Conservation (phyloP, 2,113 vertebrate genomes). For the Triplophysa rosa region DNA sequence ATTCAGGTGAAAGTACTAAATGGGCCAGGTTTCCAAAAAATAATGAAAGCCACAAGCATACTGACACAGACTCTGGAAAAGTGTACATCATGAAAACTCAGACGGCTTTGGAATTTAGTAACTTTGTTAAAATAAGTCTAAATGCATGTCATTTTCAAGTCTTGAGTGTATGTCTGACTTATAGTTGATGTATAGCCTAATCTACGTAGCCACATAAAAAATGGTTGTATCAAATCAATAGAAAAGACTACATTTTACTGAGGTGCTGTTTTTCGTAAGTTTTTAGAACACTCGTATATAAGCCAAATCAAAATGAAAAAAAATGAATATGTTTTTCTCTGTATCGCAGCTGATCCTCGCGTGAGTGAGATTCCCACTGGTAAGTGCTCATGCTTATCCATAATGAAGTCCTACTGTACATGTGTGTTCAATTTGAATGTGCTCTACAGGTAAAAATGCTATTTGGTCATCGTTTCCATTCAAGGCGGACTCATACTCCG, state of each 20-base stretch:
- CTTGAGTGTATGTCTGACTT: not conserved
- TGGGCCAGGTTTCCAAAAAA: slow-evolving; percentile 39
- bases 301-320: no score
- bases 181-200: no score
- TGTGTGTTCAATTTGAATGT: not conserved
- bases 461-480: slow-evolving; percentile 97
- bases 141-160: not conserved
- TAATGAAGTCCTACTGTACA: not conserved
- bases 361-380: slow-evolving; percentile 89
- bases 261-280: no score
- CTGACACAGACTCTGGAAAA: slow-evolving; percentile 21
- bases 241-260: no score
- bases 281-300: no score
- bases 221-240: no score
- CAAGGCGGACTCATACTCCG: slow-evolving; percentile 85
- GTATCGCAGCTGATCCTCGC: slow-evolving; percentile 86
- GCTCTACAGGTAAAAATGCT: slow-evolving; percentile 85
- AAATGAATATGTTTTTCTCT: slow-evolving; percentile 54
- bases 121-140: not conserved
- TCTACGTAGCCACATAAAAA: no score
- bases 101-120: not conserved
- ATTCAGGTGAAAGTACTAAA: slow-evolving; percentile 37
- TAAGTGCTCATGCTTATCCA: slow-evolving; percentile 63
- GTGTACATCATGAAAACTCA: not conserved
- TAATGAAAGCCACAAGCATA: slow-evolving; percentile 42